Evolutionary conservation across 2,113 vertebrate species (phyloP).

Genomic region (Uria lomvia): DNA sequence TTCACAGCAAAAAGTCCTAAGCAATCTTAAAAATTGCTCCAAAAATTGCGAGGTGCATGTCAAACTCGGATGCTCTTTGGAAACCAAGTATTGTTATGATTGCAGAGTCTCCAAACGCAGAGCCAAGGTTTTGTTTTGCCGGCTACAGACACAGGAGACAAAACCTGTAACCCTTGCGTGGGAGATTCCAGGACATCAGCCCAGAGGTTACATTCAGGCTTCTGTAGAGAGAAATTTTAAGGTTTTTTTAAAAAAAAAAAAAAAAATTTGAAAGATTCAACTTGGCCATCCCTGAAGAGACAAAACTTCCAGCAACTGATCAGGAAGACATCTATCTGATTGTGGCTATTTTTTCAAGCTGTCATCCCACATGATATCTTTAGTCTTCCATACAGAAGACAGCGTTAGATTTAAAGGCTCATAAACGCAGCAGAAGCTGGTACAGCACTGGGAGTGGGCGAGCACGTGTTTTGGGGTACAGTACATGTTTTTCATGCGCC

Average conservation of each 20-base stretch:
- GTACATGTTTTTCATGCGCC: background rate
- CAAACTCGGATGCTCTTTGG: background rate
- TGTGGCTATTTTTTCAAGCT: background rate
- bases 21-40: background rate
- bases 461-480: background rate
- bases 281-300: background rate
- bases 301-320: background rate
- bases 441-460: background rate
- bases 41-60: background rate
- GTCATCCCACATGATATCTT: background rate
- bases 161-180: accelerated
- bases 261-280: background rate
- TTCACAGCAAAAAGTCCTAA: background rate
- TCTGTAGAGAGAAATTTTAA: background rate
- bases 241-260: background rate
- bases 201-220: background rate
- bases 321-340: background rate
- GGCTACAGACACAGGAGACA: background rate
- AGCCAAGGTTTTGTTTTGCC: background rate
- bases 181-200: background rate
- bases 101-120: background rate
- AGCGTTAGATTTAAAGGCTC: background rate
- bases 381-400: background rate
- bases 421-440: background rate
- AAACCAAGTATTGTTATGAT: background rate